Conservation (phyloP, 2,888 invertebrate species). For the Melieria omissa region DNA sequence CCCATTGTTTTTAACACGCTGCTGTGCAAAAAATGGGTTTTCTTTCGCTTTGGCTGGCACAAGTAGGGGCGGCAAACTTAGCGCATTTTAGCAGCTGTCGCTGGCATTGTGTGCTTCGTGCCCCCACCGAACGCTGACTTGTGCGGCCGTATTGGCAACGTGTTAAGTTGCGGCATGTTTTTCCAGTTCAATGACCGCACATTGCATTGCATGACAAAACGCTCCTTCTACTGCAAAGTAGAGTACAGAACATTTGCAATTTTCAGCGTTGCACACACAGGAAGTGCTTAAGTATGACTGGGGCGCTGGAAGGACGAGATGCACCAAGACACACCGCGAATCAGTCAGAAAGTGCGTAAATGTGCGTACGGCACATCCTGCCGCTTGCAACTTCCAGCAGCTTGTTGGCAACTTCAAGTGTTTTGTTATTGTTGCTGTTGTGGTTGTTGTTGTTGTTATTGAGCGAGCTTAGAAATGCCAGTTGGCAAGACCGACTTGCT, state of each 20-base stretch:
- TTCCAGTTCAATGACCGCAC: constrained; percentile 47
- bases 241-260: no score
- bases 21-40: background rate
- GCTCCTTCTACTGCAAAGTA: no score
- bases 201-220: no score
- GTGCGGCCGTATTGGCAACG: background rate
- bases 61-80: constrained; percentile 11
- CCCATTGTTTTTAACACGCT: constrained; percentile 18
- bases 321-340: background rate
- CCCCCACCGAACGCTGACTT: no score
- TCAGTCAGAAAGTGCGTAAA: background rate
- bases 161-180: constrained; percentile 37
- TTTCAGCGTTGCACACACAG: no score
- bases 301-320: no score
- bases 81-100: constrained; percentile 47
- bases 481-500: no score
- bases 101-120: constrained; percentile 5
- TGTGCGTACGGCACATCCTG: constrained; percentile 1
- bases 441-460: no score
- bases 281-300: no score
- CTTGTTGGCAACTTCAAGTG: no score
- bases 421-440: no score
- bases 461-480: no score
- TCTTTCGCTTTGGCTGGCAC: constrained; percentile 13
- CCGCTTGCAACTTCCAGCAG: background rate